Evolutionary conservation across 2,797 vertebrate species (phyloP).

Genomic region (Epinephelus malabaricus): DNA sequence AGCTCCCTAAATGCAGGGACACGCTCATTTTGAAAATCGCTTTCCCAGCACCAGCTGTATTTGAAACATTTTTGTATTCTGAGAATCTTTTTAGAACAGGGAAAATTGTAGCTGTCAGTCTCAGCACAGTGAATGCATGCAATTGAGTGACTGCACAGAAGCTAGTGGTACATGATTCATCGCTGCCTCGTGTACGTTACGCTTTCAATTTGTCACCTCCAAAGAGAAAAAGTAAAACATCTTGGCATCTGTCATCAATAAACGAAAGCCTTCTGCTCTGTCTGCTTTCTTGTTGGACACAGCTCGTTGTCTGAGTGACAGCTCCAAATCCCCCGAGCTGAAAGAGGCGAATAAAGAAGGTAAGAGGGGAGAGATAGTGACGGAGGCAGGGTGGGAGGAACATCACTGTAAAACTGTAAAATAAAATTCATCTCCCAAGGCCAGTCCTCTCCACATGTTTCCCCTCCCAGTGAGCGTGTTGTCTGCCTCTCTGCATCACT

Average conservation of each 20-base stretch:
- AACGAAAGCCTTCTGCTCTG: slow-evolving; percentile 50
- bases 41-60: not conserved
- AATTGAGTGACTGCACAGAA: slow-evolving; percentile 26
- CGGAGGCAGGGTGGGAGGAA: slow-evolving; percentile 31
- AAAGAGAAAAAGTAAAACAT: slow-evolving; percentile 40
- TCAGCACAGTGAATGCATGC: not conserved
- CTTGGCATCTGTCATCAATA: slow-evolving; percentile 59
- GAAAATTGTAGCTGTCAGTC: slow-evolving; percentile 34
- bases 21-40: slow-evolving; percentile 33
- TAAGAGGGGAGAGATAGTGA: slow-evolving; percentile 27
- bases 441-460: slow-evolving; percentile 5
- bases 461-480: slow-evolving; percentile 14
- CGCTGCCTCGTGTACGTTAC: slow-evolving; percentile 31
- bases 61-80: slow-evolving; percentile 22
- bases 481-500: slow-evolving; percentile 36
- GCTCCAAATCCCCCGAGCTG: slow-evolving; percentile 53
- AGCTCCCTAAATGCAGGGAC: not conserved
- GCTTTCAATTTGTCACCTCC: slow-evolving; percentile 60
- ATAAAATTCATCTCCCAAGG: slow-evolving; percentile 31
- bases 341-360: slow-evolving; percentile 28
- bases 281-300: slow-evolving; percentile 52
- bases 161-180: slow-evolving; percentile 45
- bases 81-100: slow-evolving; percentile 3
- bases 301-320: slow-evolving; percentile 49
- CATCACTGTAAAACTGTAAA: slow-evolving; percentile 18